Evolutionary conservation across 2,888 invertebrate genomes (phyloP).

Genomic region (Dolichopus griseipennis): DNA sequence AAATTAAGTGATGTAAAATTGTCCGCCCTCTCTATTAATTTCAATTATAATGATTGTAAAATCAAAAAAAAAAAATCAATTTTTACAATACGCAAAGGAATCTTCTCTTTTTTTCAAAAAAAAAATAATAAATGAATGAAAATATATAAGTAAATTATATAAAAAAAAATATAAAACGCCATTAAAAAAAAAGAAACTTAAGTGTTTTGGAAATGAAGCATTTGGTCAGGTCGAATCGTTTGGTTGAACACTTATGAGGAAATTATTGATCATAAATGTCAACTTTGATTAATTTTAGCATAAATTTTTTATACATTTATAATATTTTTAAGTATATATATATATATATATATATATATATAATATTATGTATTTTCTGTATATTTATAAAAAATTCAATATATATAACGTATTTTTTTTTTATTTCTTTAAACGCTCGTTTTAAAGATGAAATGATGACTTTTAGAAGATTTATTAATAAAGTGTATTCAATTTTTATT

Average conservation of each 20-base stretch:
- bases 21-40: conserved; percentile 6
- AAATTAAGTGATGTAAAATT: background rate
- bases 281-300: conserved; percentile 3
- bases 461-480: too few species aligned
- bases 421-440: too few species aligned
- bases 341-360: too few species aligned
- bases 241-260: conserved; percentile 6
- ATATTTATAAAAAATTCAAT: too few species aligned
- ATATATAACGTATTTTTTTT: too few species aligned
- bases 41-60: conserved; percentile 2
- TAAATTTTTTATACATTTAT: background rate
- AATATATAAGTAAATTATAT: background rate
- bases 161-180: background rate
- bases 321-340: background rate
- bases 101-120: background rate
- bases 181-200: background rate
- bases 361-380: too few species aligned
- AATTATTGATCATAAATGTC: conserved; percentile 6
- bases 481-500: too few species aligned
- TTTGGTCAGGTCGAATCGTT: background rate
- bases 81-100: background rate
- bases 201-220: background rate
- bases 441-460: too few species aligned
- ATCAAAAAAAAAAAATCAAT: background rate
- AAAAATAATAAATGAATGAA: background rate